Evolutionary conservation across 30 jellyfish, hydroid and myxozoan species (phyloP), one percentile per base, ranked within the genome.

Genomic region (Mastigias papua): DNA sequence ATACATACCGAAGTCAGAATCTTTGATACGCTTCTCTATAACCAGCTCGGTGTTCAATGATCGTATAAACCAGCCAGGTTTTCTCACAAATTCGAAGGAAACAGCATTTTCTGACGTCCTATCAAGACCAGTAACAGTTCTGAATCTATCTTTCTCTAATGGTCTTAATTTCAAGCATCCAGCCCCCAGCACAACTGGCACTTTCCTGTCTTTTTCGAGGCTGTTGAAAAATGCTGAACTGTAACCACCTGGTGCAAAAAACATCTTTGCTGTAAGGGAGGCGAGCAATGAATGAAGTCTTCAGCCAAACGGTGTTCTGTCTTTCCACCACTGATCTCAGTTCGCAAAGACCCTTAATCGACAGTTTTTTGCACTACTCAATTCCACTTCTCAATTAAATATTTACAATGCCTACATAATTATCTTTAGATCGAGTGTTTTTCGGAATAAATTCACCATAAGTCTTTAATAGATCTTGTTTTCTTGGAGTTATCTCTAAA

Each of bases 31-130:
- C 57, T 74, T 84, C 74, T 95, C 99, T 5, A 95, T 95, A 50
- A 46, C 87, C 61, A 97, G 90, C 13, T 57, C 77, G 19, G 76
- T 63, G 57, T 90, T 66, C 49, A 86, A 62, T 17, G 90, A 81
- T 28, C 98, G 85, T 1, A 95, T 57, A 78, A 73, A 89, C 97
- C 97, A 95, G 1, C 97, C 97, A 37, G 95, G 90, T 26, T 80
- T 78, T 28, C 81, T 67, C n/a, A 30, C 61, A 69, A 69, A 95
- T 66, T 89, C 94, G 37, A 95, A 89, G 11, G 97, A 81, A 9
- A 95, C 86, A 11, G 97, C 97, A 0, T 70, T 92, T 2, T 77
- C 31, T 6, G 78, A 30, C 25, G 48, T 69, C 26, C 80, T 27
- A 48, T 89, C 95, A 27, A 89, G 76, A 2, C 90, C 30, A 10